Conservation (phyloP, 2,113 vertebrate genomes). For the Bungarus multicinctus region DNA sequence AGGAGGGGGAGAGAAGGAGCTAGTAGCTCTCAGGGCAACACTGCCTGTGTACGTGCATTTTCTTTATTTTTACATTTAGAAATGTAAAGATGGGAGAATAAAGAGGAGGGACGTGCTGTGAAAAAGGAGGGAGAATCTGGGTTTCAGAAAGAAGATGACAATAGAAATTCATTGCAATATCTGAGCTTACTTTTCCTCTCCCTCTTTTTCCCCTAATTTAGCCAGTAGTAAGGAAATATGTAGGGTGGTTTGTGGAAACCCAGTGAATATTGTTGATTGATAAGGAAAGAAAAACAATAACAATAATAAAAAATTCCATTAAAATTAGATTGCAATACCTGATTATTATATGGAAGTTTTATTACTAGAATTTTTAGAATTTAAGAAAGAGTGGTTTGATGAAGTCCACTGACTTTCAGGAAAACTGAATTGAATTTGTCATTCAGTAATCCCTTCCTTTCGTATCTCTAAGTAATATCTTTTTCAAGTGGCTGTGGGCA, state of each 20-base stretch:
- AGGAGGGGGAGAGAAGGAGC: conserved; percentile 70
- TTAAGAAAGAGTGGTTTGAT: neutral
- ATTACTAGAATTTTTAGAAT: neutral
- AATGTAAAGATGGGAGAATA: conserved; percentile 72
- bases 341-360: neutral
- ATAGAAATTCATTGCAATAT: neutral
- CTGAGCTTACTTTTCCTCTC: neutral
- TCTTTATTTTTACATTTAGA: conserved; percentile 75
- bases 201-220: neutral
- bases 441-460: neutral
- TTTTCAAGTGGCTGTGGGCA: neutral
- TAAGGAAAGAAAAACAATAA: neutral
- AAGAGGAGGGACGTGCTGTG: conserved; percentile 52
- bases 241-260: neutral
- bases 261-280: neutral
- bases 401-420: neutral
- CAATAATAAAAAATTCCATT: neutral
- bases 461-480: neutral
- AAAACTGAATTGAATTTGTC: neutral
- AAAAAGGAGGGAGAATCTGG: neutral
- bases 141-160: fast-evolving
- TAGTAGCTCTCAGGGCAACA: conserved; percentile 72
- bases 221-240: neutral
- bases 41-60: conserved; percentile 67
- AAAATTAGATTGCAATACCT: neutral